Conservation (phyloP, 2,113 vertebrate species). For the Bombycilla garrulus region DNA sequence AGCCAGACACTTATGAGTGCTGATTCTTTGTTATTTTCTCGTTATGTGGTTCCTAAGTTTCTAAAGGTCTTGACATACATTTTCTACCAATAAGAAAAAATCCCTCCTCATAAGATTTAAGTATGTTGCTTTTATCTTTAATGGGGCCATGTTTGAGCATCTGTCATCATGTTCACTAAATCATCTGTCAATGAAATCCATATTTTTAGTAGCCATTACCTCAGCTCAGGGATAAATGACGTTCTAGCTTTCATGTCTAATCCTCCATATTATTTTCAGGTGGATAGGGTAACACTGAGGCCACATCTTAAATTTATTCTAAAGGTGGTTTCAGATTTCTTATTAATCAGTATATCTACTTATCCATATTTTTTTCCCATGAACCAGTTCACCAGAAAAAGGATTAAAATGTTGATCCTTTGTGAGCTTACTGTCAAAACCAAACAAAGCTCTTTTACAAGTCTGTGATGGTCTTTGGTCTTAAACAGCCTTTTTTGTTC, state of each 20-base stretch:
- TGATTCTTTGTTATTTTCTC: slow-evolving; percentile 45
- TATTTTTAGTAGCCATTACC: slow-evolving; percentile 50
- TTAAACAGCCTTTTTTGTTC: neutral
- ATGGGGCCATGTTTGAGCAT: neutral
- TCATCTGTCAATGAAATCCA: slow-evolving; percentile 52
- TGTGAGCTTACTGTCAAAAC: neutral
- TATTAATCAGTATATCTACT: slow-evolving; percentile 26
- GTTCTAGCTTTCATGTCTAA: slow-evolving; percentile 53
- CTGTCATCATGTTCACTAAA: slow-evolving; percentile 52
- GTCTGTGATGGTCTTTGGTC: neutral
- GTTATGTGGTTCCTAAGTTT: slow-evolving; percentile 39
- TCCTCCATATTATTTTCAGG: slow-evolving; percentile 47
- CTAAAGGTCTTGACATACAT: slow-evolving; percentile 56
- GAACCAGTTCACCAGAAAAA: neutral
- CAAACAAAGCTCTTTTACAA: neutral
- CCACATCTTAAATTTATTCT: slow-evolving; percentile 21
- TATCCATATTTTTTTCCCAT: neutral
- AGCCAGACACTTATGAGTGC: neutral
- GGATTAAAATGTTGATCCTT: neutral
- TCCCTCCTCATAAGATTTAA: slow-evolving; percentile 26
- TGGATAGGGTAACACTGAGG: slow-evolving; percentile 8
- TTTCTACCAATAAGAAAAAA: slow-evolving; percentile 43
- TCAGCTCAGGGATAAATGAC: slow-evolving; percentile 47
- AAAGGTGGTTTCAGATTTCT: slow-evolving; percentile 32
- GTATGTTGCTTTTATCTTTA: slow-evolving; percentile 49